Percentiles rank a stretch among this genome's conserved stretches.
These are phyloP conservation scores for Chaunax sp. DNA, from an alignment of 2,797 vertebrate species.

Conservation along the genomic window DNA sequence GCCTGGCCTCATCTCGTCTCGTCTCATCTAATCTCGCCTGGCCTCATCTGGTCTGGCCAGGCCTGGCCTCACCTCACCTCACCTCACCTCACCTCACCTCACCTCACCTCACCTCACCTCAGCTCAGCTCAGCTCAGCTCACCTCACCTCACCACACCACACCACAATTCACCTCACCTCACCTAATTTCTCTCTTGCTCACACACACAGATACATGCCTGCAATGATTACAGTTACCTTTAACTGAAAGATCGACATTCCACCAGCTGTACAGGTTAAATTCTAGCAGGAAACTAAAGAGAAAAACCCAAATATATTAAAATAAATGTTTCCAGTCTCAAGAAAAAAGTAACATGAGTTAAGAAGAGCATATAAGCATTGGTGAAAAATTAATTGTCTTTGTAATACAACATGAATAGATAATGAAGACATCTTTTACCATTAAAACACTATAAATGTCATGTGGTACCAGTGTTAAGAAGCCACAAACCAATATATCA, in stretches of 20 bases:
- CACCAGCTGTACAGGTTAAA: slow-evolving; percentile 99
- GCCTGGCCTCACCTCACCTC: no score
- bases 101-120: no score
- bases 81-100: no score
- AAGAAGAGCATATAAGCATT: background rate
- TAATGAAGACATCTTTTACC: background rate
- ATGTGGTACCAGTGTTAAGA: no score
- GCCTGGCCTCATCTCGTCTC: no score
- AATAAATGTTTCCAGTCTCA: background rate
- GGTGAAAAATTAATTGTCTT: background rate
- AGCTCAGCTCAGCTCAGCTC: no score
- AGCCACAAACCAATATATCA: background rate
- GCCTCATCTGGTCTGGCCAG: no score
- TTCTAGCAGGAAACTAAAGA: slow-evolving; percentile 93
- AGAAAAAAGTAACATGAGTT: background rate
- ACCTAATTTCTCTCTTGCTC: background rate
- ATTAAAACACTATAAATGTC: background rate
- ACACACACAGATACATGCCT: background rate
- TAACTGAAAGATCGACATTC: slow-evolving; percentile 91
- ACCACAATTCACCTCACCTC: no score
- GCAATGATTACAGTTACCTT: slow-evolving; percentile 82
- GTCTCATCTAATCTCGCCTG: no score
- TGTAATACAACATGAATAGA: background rate
- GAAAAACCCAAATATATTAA: slow-evolving; percentile 32
- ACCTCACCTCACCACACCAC: no score